These are phyloP conservation scores for Argyresthia goedartella DNA, from an alignment of 2,888 invertebrate genomes.

Conservation along the genomic window DNA sequence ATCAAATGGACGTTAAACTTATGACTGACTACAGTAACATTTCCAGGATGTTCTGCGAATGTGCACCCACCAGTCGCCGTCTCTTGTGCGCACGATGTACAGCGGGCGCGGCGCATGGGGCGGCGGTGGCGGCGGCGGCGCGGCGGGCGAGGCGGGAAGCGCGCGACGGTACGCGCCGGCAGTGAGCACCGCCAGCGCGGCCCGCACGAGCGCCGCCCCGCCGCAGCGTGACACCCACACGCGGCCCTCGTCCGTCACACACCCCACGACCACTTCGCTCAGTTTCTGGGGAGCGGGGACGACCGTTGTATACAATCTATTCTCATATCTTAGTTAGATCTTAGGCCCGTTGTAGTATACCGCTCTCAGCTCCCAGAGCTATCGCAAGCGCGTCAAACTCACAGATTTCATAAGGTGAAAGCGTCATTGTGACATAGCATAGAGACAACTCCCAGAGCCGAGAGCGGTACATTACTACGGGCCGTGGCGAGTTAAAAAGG, in stretches of 20 bases:
- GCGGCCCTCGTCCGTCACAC: slow-evolving; percentile 58
- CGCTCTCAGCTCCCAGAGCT: too few species aligned
- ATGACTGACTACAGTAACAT: too few species aligned
- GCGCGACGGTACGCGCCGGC: slow-evolving; percentile 52
- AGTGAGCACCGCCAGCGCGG: slow-evolving; percentile 49
- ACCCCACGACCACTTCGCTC: slow-evolving; percentile 57
- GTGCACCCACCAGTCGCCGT: slow-evolving; percentile 68
- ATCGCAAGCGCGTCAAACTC: too few species aligned
- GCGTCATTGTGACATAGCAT: too few species aligned
- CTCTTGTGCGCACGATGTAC: slow-evolving; percentile 61
- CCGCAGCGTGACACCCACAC: slow-evolving; percentile 60
- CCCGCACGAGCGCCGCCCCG: slow-evolving; percentile 44
- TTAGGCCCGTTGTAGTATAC: too few species aligned
- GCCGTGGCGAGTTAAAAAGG: too few species aligned
- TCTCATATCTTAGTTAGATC: not conserved
- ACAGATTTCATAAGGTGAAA: too few species aligned
- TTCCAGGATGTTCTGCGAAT: too few species aligned
- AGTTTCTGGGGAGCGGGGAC: slow-evolving; percentile 29
- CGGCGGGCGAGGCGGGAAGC: slow-evolving; percentile 53
- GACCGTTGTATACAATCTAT: too few species aligned
- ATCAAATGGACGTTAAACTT: too few species aligned
- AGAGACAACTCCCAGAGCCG: too few species aligned
- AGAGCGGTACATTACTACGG: too few species aligned
- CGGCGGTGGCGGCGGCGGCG: slow-evolving; percentile 38
- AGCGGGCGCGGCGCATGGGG: slow-evolving; percentile 35